Percentiles rank a stretch among this genome's conserved stretches.
phyloP scores from a whole-genome alignment of 2,888 invertebrate species.

The Toxonevra muliebris region DNA sequence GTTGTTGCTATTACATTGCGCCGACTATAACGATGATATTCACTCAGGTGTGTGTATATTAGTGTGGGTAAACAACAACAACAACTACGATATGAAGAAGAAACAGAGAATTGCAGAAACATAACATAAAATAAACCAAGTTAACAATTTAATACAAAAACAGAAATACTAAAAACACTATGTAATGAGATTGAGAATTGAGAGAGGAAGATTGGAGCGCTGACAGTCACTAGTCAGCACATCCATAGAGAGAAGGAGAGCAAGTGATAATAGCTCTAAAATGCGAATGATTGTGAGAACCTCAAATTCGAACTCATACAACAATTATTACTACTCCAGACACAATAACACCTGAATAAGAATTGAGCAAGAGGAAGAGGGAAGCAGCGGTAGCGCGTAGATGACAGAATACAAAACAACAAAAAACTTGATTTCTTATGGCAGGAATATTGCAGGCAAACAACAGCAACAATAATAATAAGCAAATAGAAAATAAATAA shows the following conservation, averaged over 20 bases:
- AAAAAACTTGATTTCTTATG: constrained; percentile 37
- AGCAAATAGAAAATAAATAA: constrained; percentile 26
- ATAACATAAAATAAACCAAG: not conserved
- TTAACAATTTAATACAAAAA: not conserved
- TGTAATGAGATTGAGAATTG: not conserved
- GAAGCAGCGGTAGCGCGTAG: too few relatives aligned
- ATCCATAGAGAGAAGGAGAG: too few relatives aligned
- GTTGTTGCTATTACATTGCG: constrained; percentile 47
- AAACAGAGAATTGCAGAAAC: not conserved
- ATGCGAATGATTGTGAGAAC: too few relatives aligned
- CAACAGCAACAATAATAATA: constrained; percentile 27
- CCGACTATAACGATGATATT: constrained; percentile 35
- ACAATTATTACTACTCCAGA: too few relatives aligned
- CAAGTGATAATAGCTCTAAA: too few relatives aligned
- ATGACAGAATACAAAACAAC: not conserved
- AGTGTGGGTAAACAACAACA: constrained; percentile 32
- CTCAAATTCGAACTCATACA: too few relatives aligned
- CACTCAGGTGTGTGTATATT: constrained; percentile 38
- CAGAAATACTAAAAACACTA: not conserved
- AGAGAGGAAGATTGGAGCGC: not conserved
- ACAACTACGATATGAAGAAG: not conserved
- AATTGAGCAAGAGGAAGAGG: too few relatives aligned
- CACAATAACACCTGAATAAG: too few relatives aligned
- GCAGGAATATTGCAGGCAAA: constrained; percentile 4
- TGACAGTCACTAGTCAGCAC: not conserved